Percentiles rank a stretch among this genome's conserved stretches.
These are phyloP conservation scores for Palythoa grandiflora DNA, from an alignment of 92 coral and sea anemone genomes.

Conservation along the genomic window DNA sequence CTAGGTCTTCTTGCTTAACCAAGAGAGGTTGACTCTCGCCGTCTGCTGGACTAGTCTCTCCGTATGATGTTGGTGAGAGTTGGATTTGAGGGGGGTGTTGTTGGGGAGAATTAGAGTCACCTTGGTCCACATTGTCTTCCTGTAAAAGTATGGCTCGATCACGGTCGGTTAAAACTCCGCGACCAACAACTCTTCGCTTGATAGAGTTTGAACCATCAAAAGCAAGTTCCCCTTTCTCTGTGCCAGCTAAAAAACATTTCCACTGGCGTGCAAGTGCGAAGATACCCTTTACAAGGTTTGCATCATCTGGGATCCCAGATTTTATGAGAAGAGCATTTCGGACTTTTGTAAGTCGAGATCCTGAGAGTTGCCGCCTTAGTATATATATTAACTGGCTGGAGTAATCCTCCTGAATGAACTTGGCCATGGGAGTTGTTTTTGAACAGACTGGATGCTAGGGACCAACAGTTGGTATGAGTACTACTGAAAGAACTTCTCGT, in stretches of 20 bases:
- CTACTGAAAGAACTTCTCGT: background rate
- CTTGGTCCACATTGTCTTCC: constrained; percentile 75
- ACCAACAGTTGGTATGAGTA: background rate
- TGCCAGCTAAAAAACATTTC: constrained; percentile 98
- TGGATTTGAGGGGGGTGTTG: constrained; percentile 28
- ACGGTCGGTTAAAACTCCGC: constrained; percentile 97
- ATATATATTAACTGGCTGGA: constrained; percentile 94
- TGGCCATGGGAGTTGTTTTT: constrained; percentile 72
- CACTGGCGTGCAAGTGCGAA: constrained; percentile 96
- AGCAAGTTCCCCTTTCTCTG: constrained; percentile 89
- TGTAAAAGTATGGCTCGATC: constrained; percentile 95
- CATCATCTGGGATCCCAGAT: constrained; percentile 77
- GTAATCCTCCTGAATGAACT: constrained; percentile 92
- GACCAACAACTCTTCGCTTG: constrained; percentile 98
- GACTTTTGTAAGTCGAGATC: constrained; percentile 89
- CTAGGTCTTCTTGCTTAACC: constrained; percentile 17
- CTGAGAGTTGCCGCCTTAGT: constrained; percentile 87
- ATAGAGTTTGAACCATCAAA: constrained; percentile 94
- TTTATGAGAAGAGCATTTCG: constrained; percentile 74
- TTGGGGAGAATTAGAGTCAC: background rate
- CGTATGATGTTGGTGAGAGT: background rate
- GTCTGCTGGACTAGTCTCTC: constrained; percentile 9
- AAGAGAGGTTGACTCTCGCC: constrained; percentile 34
- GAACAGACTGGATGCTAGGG: constrained; percentile 83
- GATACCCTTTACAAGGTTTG: constrained; percentile 86